These are phyloP conservation scores for Melanerpes formicivorus DNA, from an alignment of 2,113 vertebrate species.

Conservation along the genomic window DNA sequence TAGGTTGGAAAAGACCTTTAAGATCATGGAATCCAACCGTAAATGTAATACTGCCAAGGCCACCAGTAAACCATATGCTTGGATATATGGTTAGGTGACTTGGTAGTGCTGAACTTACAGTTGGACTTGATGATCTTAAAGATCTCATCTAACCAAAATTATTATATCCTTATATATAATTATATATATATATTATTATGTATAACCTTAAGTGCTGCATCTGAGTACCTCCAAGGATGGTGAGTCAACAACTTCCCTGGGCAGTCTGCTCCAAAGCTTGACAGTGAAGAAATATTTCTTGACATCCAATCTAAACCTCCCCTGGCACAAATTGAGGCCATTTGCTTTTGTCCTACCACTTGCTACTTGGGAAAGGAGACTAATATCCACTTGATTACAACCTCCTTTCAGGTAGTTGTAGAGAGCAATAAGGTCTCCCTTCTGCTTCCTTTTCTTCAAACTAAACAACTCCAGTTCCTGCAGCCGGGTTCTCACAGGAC, in stretches of 20 bases:
- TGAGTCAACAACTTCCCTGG: background rate
- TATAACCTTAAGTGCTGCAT: background rate
- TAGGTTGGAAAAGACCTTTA: background rate
- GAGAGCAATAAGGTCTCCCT: background rate
- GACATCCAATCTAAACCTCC: background rate
- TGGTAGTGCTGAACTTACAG: too few relatives aligned
- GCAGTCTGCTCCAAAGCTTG: background rate
- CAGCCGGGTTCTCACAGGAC: background rate
- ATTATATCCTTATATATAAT: background rate
- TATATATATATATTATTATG: too few relatives aligned
- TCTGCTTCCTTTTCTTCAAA: background rate
- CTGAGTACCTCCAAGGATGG: background rate
- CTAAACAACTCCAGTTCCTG: background rate
- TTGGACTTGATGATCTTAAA: too few relatives aligned
- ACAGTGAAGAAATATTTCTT: background rate
- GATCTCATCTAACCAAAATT: too few relatives aligned
- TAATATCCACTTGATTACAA: background rate
- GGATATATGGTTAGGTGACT: too few relatives aligned
- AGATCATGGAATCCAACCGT: background rate
- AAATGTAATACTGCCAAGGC: background rate
- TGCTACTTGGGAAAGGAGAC: background rate
- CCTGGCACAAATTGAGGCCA: background rate
- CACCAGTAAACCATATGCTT: background rate
- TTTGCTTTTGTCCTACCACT: background rate
- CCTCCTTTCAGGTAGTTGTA: background rate